Base-by-base conservation (phyloP, 37 sponge, comb jelly and placozoan genomes). In the Chondrilla cf. caribensis region DNA sequence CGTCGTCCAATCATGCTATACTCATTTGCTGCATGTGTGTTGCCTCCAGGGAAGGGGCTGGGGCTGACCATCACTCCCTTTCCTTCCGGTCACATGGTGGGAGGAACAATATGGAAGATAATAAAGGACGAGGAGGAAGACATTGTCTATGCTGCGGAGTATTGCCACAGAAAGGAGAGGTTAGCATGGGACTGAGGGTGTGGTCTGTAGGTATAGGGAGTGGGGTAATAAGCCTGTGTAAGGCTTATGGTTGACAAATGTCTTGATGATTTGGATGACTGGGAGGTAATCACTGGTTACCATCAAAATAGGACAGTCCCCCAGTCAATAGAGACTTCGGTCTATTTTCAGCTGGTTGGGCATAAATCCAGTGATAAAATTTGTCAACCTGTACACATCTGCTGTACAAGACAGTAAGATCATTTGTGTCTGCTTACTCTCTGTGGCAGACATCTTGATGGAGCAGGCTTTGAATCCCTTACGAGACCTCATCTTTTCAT, bases 141-240 rank as follows among this genome's bases (percentile, higher is more conserved):
- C 39, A 99, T 99, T 64, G 82, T 99, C 32, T 99, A 99, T 84
- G 99, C 99, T 41, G 89, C 96, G 11, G 99, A 99, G 85, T 99
- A 89, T 77, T 96, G 94, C 83, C 99, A 99, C 92, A 96, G 94
- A 83, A 99, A 99, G 76, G 99, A 99, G 59, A 96, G 98, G 95
- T 91, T 9, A 77, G 79, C 1, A n/a, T 31, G 0, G n/a, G n/a
- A n/a, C n/a, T n/a, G n/a, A n/a, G n/a, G n/a, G n/a, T n/a, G n/a
- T n/a, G n/a, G n/a, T n/a, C n/a, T n/a, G 11, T 14, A 25, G 15
- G 29, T 66, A 26, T 66, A 25, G 26, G 22, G 11, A 26, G 15
- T 66, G 21, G 70, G 11, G 22, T 14, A 24, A 66, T 66, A 26
- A 25, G 22, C 29, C 26, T 24, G 14, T 18, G 24, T 66, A 25